phyloP scores from a whole-genome alignment of 2,797 vertebrate genomes.

The Pteropus rufus region DNA sequence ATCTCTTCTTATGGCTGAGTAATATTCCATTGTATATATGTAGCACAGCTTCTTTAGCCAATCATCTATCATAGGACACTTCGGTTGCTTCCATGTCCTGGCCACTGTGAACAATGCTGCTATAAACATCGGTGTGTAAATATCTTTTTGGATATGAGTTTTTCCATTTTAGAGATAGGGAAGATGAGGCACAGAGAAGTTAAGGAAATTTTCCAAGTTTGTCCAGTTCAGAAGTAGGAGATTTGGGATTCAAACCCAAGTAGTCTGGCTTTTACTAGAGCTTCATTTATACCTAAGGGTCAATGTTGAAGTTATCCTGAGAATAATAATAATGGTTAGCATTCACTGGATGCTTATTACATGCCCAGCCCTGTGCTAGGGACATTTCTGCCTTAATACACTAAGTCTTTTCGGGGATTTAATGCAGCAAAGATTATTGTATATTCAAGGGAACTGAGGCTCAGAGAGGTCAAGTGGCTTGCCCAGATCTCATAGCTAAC shows the following conservation, averaged over 20 bases:
- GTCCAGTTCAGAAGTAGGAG: background rate
- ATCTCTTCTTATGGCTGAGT: too few species aligned
- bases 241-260: background rate
- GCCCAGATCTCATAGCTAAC: background rate
- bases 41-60: too few species aligned
- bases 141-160: background rate
- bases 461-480: background rate
- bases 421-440: background rate
- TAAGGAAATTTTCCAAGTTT: background rate
- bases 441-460: background rate
- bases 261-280: background rate
- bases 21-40: too few species aligned
- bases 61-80: too few species aligned
- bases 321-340: background rate
- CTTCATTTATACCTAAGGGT: background rate
- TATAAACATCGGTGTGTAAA: too few species aligned
- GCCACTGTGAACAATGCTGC: too few species aligned
- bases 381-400: background rate
- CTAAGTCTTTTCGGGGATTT: background rate
- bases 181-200: background rate
- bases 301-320: background rate
- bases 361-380: background rate
- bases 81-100: too few species aligned
- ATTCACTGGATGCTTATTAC: background rate
- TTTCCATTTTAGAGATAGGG: background rate